Conservation (phyloP, 2,113 vertebrate species). For the Ceuthmochares aereus region DNA sequence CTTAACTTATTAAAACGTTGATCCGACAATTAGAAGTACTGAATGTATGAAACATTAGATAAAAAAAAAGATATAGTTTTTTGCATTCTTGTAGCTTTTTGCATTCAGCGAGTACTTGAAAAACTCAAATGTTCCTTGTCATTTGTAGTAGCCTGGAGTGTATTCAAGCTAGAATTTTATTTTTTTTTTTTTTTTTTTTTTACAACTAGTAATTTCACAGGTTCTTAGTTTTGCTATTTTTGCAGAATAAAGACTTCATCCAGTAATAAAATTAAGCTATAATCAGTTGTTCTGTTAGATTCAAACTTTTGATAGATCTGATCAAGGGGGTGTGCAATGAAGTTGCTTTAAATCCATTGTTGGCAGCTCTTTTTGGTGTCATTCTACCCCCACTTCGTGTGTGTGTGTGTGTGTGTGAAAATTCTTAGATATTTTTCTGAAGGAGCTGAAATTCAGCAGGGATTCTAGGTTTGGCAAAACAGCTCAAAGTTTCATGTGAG, state of each 20-base stretch:
- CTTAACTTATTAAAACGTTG: background rate
- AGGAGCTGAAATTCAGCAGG: background rate
- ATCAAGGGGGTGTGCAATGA: background rate
- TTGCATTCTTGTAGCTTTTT: background rate
- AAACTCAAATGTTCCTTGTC: background rate
- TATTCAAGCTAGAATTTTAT: background rate
- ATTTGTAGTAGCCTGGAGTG: background rate
- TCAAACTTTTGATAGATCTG: slow-evolving; percentile 11
- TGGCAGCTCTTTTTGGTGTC: background rate
- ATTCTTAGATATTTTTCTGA: background rate
- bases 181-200: background rate
- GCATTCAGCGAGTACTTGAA: background rate
- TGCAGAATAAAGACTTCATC: background rate
- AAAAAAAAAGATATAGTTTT: background rate
- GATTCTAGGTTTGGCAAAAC: background rate
- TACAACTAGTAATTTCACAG: slow-evolving; percentile 5
- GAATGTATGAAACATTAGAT: background rate
- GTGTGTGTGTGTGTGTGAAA: background rate
- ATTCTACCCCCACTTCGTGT: accelerated
- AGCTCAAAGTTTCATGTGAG: background rate
- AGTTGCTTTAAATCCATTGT: background rate
- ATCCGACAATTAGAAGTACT: background rate
- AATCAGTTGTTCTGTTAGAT: slow-evolving; percentile 24
- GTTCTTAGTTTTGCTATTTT: background rate
- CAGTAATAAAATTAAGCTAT: slow-evolving; percentile 18